Conservation (phyloP, 2,113 vertebrate species). For the Pandion haliaetus region DNA sequence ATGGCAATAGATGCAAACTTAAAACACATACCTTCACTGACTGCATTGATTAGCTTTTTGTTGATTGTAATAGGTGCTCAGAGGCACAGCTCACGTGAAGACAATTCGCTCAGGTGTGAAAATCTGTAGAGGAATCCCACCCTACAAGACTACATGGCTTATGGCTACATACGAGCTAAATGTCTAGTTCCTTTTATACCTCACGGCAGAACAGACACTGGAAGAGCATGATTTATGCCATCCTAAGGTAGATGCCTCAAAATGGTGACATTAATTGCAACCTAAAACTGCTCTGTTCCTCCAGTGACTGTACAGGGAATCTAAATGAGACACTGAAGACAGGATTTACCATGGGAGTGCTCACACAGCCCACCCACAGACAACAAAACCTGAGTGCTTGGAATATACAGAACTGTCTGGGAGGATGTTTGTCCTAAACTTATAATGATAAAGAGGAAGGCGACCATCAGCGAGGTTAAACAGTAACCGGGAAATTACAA, state of each 20-base stretch:
- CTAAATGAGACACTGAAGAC: not conserved
- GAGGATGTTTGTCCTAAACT: not conserved
- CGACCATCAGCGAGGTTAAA: not conserved
- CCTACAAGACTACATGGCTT: not conserved
- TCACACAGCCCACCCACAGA: rapidly evolving
- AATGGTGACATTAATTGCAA: not conserved
- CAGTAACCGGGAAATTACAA: not conserved
- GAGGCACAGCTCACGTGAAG: not conserved
- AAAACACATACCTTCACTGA: not conserved
- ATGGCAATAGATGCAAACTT: not conserved
- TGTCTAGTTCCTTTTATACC: not conserved
- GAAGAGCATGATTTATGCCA: not conserved
- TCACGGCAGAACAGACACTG: not conserved
- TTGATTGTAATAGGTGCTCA: not conserved
- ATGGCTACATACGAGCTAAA: not conserved
- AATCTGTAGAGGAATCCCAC: not conserved
- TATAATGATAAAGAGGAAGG: not conserved
- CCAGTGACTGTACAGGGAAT: not conserved
- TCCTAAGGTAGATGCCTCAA: not conserved
- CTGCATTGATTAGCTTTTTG: not conserved
- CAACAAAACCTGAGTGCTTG: not conserved
- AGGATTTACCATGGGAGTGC: not conserved
- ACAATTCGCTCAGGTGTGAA: not conserved
- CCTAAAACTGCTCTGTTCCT: not conserved
- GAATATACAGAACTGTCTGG: not conserved